Percentiles rank a stretch among this genome's conserved stretches.
phyloP scores from a whole-genome alignment of 2,113 vertebrate species.

The Xerus inauris region DNA sequence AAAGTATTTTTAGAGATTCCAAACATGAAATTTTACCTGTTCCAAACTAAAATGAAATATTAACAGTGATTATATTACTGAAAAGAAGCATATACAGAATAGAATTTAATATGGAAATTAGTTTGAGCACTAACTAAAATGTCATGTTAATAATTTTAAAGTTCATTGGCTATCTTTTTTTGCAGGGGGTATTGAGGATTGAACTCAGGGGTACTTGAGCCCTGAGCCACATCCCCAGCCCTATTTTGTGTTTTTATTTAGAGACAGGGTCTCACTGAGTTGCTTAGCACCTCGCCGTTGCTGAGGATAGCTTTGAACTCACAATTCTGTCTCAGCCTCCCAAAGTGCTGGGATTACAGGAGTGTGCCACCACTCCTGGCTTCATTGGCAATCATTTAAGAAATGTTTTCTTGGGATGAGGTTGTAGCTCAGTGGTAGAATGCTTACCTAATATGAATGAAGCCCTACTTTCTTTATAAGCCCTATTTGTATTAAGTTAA shows the following conservation, averaged over 20 bases:
- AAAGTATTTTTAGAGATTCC: background rate
- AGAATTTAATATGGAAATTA: background rate
- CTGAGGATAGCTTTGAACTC: too few relatives aligned
- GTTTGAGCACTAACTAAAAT: background rate
- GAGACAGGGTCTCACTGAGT: too few relatives aligned
- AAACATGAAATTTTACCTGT: background rate
- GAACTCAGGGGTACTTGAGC: too few relatives aligned
- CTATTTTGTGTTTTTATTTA: too few relatives aligned
- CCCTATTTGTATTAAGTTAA: background rate
- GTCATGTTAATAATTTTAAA: background rate
- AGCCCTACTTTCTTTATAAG: conserved; percentile 23
- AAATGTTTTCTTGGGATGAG: background rate
- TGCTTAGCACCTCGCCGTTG: too few relatives aligned
- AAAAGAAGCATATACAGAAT: background rate
- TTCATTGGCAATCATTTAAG: background rate
- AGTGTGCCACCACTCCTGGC: too few relatives aligned
- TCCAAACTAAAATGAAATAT: background rate
- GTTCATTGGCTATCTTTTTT: background rate
- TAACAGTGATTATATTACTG: background rate
- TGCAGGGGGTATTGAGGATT: too few relatives aligned
- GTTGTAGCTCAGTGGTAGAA: background rate
- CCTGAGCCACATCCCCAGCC: too few relatives aligned
- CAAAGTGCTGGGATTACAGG: too few relatives aligned
- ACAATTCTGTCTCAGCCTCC: too few relatives aligned
- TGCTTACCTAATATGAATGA: background rate